Percentiles rank a stretch among this genome's conserved stretches.
These are phyloP conservation scores for Acrocephalus arundinaceus DNA, from an alignment of 2,113 vertebrate species.

Conservation along the genomic window DNA sequence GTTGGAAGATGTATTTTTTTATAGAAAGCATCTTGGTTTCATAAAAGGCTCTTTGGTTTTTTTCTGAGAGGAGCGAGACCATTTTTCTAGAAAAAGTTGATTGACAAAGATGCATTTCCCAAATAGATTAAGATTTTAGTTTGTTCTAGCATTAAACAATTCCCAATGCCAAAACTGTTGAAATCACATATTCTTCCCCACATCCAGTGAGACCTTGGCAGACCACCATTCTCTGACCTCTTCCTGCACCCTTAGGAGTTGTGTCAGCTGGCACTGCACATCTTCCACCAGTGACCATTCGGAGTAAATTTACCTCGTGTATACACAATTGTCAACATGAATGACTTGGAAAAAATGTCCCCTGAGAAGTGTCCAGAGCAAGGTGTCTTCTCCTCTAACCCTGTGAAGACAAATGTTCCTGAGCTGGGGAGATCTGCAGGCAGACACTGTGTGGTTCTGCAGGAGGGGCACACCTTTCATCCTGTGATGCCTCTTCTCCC, in stretches of 20 bases:
- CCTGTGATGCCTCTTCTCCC: not conserved
- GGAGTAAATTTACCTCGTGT: not conserved
- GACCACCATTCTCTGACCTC: rapidly evolving
- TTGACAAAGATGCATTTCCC: not conserved
- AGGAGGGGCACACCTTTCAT: not conserved
- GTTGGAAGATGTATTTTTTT: not conserved
- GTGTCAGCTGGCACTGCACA: not conserved
- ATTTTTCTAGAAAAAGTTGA: not conserved
- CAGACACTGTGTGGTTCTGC: not conserved
- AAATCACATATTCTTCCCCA: not conserved
- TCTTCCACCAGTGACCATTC: not conserved
- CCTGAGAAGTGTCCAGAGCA: not conserved
- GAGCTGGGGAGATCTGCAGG: not conserved
- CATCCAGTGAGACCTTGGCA: not conserved
- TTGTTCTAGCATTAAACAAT: not conserved
- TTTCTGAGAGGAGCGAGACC: not conserved
- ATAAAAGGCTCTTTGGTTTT: rapidly evolving
- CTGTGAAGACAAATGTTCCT: rapidly evolving
- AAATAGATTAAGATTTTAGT: not conserved
- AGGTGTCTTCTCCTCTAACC: not conserved
- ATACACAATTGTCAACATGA: not conserved
- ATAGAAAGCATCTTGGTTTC: rapidly evolving
- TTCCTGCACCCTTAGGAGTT: rapidly evolving
- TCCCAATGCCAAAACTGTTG: not conserved
- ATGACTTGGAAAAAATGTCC: not conserved